Evolutionary conservation across 2,888 invertebrate species (phyloP), one percentile per base, ranked within the genome.

Genomic region (Chalcosyrphus nemorum): DNA sequence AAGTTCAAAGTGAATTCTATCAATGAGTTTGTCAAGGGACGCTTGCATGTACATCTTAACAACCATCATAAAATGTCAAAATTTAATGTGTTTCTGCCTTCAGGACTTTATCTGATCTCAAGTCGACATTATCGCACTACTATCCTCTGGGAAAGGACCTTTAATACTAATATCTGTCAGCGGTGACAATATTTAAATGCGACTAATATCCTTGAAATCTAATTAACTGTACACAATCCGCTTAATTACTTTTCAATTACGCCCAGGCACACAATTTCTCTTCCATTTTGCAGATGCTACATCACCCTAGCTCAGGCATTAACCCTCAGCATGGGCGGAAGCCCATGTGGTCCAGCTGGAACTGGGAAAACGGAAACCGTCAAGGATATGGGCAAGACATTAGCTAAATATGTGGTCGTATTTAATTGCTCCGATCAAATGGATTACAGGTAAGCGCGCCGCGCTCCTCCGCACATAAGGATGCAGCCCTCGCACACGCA

Each of bases 371-470:
- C 99, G 0, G 99, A 99, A 92, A 98, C 98, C 0, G 97, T 97
- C 0, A 99, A 99, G 91, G 99, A 99, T 91, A 99, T 99, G 98
- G 98, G 98, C 43, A 97, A 98, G 91, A 98, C 98, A 17, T 93
- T 99, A 45, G 99, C 98, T 41, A 99, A 99, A 92, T 99, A 98
- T 91, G 98, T 98, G 15, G 97, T 97, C 9, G 98, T 98, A 43
- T 98, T 98, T 93, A 99, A 99, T 92, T 98, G 98, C 90, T 98
- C 98, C 0, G 98, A 99, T 93, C 98, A 99, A 93, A 98, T 99
- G 98, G 98, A 99, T 92, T 99, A 98, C 92, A 93, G 94, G 94
- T 94, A 87, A 78, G 76, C 59, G 27, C 17, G 15, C 17, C 2
- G 17, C 17, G 4, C 2, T n/a, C n/a, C n/a, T n/a, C n/a, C n/a